Base-by-base conservation (phyloP, 2,888 invertebrate genomes). In the Machimus atricapillus region DNA sequence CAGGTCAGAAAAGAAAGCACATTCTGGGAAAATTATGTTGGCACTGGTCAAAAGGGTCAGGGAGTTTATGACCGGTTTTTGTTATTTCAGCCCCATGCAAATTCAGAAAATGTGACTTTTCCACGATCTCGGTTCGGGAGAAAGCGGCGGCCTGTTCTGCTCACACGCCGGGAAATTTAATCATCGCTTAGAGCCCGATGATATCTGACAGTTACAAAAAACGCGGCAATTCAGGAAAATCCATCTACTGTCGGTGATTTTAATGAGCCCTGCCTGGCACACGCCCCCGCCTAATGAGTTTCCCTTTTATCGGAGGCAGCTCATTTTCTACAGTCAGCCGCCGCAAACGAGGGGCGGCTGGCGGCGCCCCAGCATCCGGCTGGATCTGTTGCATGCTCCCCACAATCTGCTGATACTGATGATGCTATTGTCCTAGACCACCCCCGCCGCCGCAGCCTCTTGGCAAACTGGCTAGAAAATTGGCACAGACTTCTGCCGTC, bases 381-480 rank as follows among this genome's bases (percentile, higher is more conserved):
- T 52, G 56, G 56, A 81, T 81, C 81, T 81, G 81, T 81, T 81
- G 81, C 81, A 52, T 52, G 81, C 81, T 31, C 31, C 31, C 27
- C 81, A 52, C 81, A 81, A 81, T 81, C 19, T 81, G 56, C 23
- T 56, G 81, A 52, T 46, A 46, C 37, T 81, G 81, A 81, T 81
- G 81, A 52, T 78, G 43, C 19, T 81, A 81, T 81, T 81, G 81
- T 81, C 81, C 81, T 81, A 81, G n/a, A n/a, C 23, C 31, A 52
- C 8, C 12, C 46, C 79, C 16, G 12, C 40, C 52, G n/a, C 52
- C 14, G n/a, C n/a, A 14, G n/a, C 52, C n/a, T 2, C n/a, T 1
- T 23, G 66, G 23, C 66, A 66, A 27, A 12, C 66, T 23, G 66
- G 23, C 66, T 66, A 66, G 27, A 66, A 66, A 66, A 66, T 66